phyloP scores from a whole-genome alignment of 2,113 vertebrate genomes.

The Coryphaenoides rupestris region DNA sequence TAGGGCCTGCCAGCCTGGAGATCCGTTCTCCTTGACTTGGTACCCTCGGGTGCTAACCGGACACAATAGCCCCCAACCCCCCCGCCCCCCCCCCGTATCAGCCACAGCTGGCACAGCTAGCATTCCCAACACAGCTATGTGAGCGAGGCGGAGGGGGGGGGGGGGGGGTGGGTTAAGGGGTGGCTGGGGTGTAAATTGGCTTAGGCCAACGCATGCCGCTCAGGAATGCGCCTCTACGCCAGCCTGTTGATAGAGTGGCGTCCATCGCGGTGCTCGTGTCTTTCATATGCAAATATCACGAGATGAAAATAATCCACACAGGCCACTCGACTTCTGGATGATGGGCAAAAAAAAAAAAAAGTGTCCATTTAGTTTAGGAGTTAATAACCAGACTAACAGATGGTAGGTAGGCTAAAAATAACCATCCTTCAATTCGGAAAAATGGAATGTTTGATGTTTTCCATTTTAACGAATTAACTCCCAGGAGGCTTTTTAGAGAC shows the following conservation, averaged over 20 bases:
- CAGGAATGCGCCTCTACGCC: conserved; percentile 53
- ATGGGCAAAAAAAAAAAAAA: too few species aligned
- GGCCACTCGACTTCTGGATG: too few species aligned
- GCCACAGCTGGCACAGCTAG: conserved; percentile 43
- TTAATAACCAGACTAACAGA: too few species aligned
- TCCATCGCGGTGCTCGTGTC: conserved; percentile 24
- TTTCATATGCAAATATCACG: conserved; percentile 27
- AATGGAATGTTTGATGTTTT: neutral
- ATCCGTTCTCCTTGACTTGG: conserved; percentile 39
- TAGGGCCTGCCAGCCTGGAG: conserved; percentile 4
- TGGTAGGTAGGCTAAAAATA: too few species aligned
- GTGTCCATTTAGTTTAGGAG: too few species aligned
- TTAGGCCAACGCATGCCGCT: conserved; percentile 53
- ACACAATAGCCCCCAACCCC: conserved; percentile 36
- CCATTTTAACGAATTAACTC: too few species aligned
- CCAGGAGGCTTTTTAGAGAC: too few species aligned
- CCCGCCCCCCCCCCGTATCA: too few species aligned
- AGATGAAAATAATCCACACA: too few species aligned
- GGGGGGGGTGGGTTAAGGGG: conserved; percentile 31
- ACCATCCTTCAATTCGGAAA: too few species aligned
- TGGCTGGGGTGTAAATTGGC: conserved; percentile 42
- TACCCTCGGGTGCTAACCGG: conserved; percentile 29
- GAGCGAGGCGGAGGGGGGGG: too few species aligned
- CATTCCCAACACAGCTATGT: conserved; percentile 67
- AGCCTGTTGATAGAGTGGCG: conserved; percentile 31